Conservation (phyloP, 2,797 vertebrate species). For the Smutsia temminckii region DNA sequence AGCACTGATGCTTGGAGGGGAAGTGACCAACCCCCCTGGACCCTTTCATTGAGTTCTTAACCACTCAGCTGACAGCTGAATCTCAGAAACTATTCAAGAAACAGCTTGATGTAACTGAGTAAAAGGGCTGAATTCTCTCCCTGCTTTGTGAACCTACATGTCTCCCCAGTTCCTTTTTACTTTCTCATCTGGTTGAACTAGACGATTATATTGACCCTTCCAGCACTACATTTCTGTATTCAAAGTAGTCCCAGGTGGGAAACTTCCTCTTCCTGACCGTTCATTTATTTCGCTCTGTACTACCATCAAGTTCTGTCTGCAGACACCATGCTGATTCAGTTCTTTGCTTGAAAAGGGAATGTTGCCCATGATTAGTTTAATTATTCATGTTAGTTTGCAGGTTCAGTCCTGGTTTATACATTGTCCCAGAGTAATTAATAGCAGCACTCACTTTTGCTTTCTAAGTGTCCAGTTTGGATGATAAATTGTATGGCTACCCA, state of each 20-base stretch:
- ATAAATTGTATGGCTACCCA: background rate
- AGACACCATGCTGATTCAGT: background rate
- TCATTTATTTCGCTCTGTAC: background rate
- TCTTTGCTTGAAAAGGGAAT: constrained; percentile 21
- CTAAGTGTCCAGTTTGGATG: background rate
- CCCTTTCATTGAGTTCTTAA: background rate
- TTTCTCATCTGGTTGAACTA: background rate
- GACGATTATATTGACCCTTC: background rate
- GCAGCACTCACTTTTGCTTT: background rate
- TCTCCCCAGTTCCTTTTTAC: background rate
- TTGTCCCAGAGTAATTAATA: background rate
- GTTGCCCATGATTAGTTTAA: background rate
- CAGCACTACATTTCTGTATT: background rate
- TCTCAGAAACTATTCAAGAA: background rate
- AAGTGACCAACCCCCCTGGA: background rate
- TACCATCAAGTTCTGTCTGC: background rate
- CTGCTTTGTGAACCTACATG: background rate
- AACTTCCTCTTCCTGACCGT: background rate
- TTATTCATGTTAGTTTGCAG: background rate
- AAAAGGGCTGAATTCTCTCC: background rate
- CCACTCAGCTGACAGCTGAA: background rate
- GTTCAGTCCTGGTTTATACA: background rate
- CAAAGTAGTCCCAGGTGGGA: background rate
- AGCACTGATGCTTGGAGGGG: background rate
- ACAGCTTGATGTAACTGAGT: background rate